Base-by-base conservation (phyloP, 2,888 invertebrate species). In the Buathra laborator region DNA sequence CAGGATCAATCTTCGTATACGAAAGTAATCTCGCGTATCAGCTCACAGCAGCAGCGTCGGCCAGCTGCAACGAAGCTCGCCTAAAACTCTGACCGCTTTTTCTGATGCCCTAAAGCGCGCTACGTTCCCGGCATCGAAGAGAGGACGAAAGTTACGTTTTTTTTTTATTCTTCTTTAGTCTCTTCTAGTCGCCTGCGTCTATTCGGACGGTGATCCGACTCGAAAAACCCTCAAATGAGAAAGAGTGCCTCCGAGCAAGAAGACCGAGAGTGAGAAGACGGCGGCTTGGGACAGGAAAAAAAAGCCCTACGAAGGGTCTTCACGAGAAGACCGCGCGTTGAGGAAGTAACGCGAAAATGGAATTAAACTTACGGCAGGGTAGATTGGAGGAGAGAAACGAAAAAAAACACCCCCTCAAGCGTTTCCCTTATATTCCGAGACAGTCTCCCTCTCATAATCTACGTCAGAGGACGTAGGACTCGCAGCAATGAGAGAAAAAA, bases 21-120 rank as follows among this genome's bases (percentile, higher is more conserved):
- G 81, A 79, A 85, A 85, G 70, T 85, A 85, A 85, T 85, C 81
- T 85, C 64, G 64, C n/a, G 71, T 64, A 56, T 74, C 78, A 64
- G 56, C 48, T 74, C 64, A 24, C 64, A 37, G n/a, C 29, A 77
- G 37, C 19, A 19, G 7, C 37, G 56, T 44, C 46, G 43, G 32
- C 59, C 37, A 62, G 32, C 72, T 56, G 70, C 66, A 14, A 44
- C 56, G 44, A 51, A 43, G 46, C 59, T 29, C 32, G 53, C 37
- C 56, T 48, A 43, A 81, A 81, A 62, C 71, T 75, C 29, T 10
- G 56, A 43, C 24, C 64, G 29, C 64, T 84, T 84, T 78, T 74
- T 78, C 4, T 19, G 29, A n/a, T 46, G 12, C 12, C 10, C 12
- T 3, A 12, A 44, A 12, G 62, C 64, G 53, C 32, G 16, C 44